Percentiles rank a stretch among this genome's conserved stretches.
phyloP scores from a whole-genome alignment of 2,888 invertebrate genomes.

The Eristalis pertinax region DNA sequence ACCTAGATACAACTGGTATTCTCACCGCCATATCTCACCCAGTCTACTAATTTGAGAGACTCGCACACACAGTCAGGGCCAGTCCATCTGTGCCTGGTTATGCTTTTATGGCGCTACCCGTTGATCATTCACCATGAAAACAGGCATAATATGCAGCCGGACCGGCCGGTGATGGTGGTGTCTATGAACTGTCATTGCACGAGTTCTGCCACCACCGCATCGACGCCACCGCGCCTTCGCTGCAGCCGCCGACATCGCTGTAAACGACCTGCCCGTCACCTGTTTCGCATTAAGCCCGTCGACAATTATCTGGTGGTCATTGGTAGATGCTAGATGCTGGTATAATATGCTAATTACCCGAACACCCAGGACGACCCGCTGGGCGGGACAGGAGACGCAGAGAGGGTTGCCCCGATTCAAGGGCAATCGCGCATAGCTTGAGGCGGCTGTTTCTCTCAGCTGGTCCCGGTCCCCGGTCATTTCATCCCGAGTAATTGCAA shows the following conservation, averaged over 20 bases:
- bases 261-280: slow-evolving; percentile 38
- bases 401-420: slow-evolving; percentile 47
- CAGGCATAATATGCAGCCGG: slow-evolving; percentile 51
- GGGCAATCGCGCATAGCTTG: slow-evolving; percentile 32
- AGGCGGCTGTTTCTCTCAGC: slow-evolving; percentile 12
- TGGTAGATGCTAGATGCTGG: slow-evolving; percentile 24
- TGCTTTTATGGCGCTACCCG: slow-evolving; percentile 60
- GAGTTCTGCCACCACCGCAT: slow-evolving; percentile 30
- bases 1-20: slow-evolving; percentile 67
- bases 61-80: slow-evolving; percentile 33
- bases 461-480: not conserved
- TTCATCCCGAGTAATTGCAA: slow-evolving; percentile 56
- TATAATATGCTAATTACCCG: slow-evolving; percentile 57
- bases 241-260: not conserved
- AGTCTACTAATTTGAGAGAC: slow-evolving; percentile 63
- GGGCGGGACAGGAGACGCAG: not conserved
- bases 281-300: slow-evolving; percentile 36
- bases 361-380: slow-evolving; percentile 51
- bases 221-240: not conserved
- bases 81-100: slow-evolving; percentile 45
- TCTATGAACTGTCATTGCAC: slow-evolving; percentile 66
- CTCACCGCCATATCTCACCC: slow-evolving; percentile 70
- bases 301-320: slow-evolving; percentile 45
- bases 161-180: slow-evolving; percentile 33
- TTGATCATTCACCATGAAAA: slow-evolving; percentile 53